phyloP scores from a whole-genome alignment of 2,888 invertebrate species.

The Pristionchus entomophagus region DNA sequence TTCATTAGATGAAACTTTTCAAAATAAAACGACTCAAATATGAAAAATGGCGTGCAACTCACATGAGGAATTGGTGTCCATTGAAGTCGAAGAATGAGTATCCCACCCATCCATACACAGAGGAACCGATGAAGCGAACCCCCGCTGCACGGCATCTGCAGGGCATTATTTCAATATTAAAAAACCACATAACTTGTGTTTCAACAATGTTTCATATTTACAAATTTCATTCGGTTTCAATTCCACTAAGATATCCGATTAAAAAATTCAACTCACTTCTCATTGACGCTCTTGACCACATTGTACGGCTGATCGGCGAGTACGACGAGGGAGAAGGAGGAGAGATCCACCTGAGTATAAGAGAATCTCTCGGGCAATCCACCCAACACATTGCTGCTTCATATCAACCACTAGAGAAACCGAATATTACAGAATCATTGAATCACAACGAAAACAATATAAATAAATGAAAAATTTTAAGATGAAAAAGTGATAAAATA shows the following conservation, averaged over 20 bases:
- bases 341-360: conserved; percentile 20
- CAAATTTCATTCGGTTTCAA: no score
- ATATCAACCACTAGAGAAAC: no score
- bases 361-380: background rate
- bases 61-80: conserved; percentile 84
- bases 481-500: background rate
- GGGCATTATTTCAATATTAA: background rate
- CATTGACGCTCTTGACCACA: conserved; percentile 58
- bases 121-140: conserved; percentile 85
- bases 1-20: no score
- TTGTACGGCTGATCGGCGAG: conserved; percentile 85
- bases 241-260: background rate
- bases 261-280: conserved; percentile 30
- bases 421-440: no score
- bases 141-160: conserved; percentile 79
- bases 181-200: background rate
- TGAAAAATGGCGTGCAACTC: conserved; percentile 46
- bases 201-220: background rate
- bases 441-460: background rate
- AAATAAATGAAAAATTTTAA: background rate
- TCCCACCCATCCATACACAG: conserved; percentile 90
- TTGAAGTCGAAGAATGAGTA: conserved; percentile 91
- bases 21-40: no score
- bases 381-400: background rate
- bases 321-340: conserved; percentile 87